A percentile compares a stretch with the other conserved stretches of the same genome.
Conservation (phyloP, 1,140 invertebrate genomes). For the Drosophila ambigua region DNA sequence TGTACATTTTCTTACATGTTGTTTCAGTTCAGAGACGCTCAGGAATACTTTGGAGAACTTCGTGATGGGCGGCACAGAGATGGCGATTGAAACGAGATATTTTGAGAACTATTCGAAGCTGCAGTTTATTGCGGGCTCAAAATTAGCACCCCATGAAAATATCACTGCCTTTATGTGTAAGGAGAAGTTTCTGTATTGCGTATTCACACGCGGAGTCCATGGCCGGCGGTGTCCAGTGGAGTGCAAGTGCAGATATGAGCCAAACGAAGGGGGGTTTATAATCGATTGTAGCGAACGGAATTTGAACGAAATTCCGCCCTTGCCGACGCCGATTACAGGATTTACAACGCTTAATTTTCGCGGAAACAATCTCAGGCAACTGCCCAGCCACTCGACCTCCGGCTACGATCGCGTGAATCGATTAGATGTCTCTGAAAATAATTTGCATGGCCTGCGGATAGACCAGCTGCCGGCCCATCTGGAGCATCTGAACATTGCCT, state of each 20-base stretch:
- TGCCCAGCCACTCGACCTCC: neutral
- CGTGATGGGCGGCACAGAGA: neutral
- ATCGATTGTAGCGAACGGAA: neutral
- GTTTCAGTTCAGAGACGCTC: slow-evolving; percentile 8
- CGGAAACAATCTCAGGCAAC: neutral
- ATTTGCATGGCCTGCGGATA: neutral
- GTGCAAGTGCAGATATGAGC: slow-evolving; percentile 3
- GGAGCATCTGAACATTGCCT: no score
- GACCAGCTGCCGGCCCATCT: neutral
- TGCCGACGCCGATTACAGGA: slow-evolving; percentile 8
- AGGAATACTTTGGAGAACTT: neutral
- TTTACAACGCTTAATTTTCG: neutral
- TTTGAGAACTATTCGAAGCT: slow-evolving; percentile 6
- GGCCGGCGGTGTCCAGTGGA: neutral
- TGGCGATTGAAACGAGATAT: neutral
- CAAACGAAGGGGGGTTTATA: neutral
- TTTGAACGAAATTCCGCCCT: neutral
- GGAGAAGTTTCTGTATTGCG: neutral
- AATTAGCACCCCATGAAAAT: neutral
- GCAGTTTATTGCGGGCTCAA: neutral
- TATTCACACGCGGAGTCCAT: slow-evolving; percentile 1
- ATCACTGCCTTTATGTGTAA: slow-evolving; percentile 4
- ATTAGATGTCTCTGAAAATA: no score
- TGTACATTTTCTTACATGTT: no score
- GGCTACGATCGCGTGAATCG: slow-evolving; percentile 1